Conservation (phyloP, 2,888 invertebrate genomes). For the Dicyrtoma fusca region DNA sequence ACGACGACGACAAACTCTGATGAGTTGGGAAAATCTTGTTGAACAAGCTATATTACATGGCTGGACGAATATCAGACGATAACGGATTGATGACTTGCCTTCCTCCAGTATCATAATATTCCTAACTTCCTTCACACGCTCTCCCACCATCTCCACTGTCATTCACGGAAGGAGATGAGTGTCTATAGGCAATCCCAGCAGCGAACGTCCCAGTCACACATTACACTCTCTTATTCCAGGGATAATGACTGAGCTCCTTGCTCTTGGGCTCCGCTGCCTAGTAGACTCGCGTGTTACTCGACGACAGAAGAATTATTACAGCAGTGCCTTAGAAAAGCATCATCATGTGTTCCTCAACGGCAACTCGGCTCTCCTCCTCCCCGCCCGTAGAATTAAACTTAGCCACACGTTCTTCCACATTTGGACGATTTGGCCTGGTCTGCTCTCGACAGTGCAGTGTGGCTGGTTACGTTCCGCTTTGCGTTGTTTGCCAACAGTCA, state of each 20-base stretch:
- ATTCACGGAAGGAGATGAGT: not conserved
- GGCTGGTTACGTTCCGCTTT: not conserved
- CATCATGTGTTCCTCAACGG: constrained; percentile 8
- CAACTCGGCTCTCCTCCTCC: not conserved
- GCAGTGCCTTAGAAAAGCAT: constrained; percentile 9
- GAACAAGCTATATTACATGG: constrained; percentile 49
- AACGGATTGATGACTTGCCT: constrained; percentile 52
- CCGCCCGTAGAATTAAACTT: not conserved
- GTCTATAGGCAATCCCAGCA: not conserved
- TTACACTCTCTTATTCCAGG: not conserved
- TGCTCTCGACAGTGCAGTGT: not conserved
- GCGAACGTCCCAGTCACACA: not conserved
- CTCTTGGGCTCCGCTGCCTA: not conserved
- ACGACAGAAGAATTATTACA: constrained; percentile 15
- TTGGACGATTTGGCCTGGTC: not conserved
- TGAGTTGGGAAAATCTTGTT: constrained; percentile 39
- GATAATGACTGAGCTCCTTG: no score
- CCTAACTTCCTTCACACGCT: constrained; percentile 6
- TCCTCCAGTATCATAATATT: not conserved
- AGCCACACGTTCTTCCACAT: no score
- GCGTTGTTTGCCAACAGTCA: no score
- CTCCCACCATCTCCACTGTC: not conserved
- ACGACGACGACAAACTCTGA: constrained; percentile 1
- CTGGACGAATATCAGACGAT: constrained; percentile 52
- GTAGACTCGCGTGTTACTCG: not conserved